phyloP scores from a whole-genome alignment of 2,888 invertebrate genomes.

The Cephus pygmeus region DNA sequence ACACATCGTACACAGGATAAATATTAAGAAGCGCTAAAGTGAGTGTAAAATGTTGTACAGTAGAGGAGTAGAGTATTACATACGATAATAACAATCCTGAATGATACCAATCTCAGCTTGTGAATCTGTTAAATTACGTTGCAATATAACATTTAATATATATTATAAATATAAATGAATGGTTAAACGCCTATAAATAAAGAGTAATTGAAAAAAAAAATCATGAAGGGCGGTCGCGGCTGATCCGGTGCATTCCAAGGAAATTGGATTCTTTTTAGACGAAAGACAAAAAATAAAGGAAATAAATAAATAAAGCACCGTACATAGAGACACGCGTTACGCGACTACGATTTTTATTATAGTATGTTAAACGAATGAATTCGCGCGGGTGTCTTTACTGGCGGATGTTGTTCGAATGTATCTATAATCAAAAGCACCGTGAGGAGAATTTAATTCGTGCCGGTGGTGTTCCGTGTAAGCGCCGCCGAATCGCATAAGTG shows the following conservation, averaged over 20 bases:
- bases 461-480: neutral
- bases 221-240: neutral
- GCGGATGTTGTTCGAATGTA: neutral
- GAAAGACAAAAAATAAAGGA: neutral
- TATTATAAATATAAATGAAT: constrained; percentile 33
- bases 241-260: neutral
- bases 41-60: constrained; percentile 66
- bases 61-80: constrained; percentile 63
- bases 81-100: constrained; percentile 49
- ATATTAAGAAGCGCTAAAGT: constrained; percentile 17
- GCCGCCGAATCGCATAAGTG: constrained; percentile 33
- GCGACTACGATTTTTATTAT: neutral
- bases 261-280: neutral
- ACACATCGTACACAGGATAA: neutral
- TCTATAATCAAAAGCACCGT: constrained; percentile 32
- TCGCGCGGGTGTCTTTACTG: constrained; percentile 1
- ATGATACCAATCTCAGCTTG: constrained; percentile 65
- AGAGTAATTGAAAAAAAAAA: constrained; percentile 5
- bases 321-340: neutral
- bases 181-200: constrained; percentile 18
- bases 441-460: neutral
- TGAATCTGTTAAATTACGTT: constrained; percentile 64
- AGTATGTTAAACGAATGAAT: neutral
- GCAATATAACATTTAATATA: constrained; percentile 60
- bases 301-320: neutral